phyloP scores from a whole-genome alignment of 2,113 vertebrate genomes.

The Phrynocephalus versicolor region DNA sequence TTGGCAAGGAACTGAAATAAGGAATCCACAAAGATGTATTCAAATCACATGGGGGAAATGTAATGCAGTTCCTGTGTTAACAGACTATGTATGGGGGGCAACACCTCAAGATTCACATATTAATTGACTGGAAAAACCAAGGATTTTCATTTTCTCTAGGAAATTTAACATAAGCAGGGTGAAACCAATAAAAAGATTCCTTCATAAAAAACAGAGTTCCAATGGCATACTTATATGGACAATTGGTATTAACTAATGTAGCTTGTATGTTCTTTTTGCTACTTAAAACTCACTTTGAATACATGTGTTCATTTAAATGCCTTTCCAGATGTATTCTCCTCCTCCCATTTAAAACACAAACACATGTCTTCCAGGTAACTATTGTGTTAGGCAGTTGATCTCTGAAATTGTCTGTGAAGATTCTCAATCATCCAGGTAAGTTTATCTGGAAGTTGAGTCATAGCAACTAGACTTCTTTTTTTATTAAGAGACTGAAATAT shows the following conservation, averaged over 20 bases:
- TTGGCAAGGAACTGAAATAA: background rate
- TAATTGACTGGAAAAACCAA: background rate
- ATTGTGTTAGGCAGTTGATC: too few relatives aligned
- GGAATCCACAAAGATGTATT: accelerated
- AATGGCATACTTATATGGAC: background rate
- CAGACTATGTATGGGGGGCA: background rate
- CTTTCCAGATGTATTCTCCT: background rate
- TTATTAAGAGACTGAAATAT: too few relatives aligned
- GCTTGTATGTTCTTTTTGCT: background rate
- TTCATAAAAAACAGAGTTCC: too few relatives aligned
- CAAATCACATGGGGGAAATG: background rate
- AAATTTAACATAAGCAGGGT: background rate
- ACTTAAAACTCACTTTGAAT: background rate
- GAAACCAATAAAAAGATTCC: background rate
- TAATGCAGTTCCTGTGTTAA: background rate
- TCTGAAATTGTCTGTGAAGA: too few relatives aligned
- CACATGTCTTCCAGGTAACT: too few relatives aligned
- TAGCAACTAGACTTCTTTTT: too few relatives aligned
- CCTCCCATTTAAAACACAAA: background rate
- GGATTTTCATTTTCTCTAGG: background rate
- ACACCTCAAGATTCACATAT: background rate
- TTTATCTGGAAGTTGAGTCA: too few relatives aligned
- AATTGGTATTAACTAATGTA: background rate
- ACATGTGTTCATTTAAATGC: background rate
- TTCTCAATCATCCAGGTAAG: too few relatives aligned